Conservation (phyloP, 1,140 invertebrate genomes). For the Chironomus striatipennis region DNA sequence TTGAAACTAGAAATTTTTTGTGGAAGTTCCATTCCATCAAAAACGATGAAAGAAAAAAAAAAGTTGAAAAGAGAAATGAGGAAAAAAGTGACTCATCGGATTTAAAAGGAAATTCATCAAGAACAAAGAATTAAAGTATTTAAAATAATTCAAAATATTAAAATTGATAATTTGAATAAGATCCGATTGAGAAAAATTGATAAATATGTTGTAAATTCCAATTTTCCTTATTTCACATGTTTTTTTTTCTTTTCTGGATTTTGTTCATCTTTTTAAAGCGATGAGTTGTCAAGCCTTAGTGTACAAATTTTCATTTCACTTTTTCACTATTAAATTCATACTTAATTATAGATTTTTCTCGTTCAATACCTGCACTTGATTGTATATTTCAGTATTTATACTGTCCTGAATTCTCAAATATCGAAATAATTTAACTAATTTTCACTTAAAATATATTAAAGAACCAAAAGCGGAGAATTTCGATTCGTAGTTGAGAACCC, state of each 20-base stretch:
- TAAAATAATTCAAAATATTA: background rate
- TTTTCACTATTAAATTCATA: conserved; percentile 18
- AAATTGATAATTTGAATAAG: background rate
- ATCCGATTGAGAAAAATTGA: background rate
- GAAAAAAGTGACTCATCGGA: background rate
- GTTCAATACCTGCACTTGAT: background rate
- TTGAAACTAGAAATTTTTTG: background rate
- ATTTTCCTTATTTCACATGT: background rate
- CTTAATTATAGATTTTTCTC: background rate
- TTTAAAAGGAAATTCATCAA: background rate
- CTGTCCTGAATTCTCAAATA: background rate
- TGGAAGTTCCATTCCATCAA: background rate
- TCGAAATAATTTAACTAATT: conserved; percentile 9
- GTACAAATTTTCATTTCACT: conserved; percentile 1
- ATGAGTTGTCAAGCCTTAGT: conserved; percentile 6
- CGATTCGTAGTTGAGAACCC: background rate
- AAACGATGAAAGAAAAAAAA: too few species aligned
- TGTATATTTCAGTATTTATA: background rate
- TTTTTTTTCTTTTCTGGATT: background rate
- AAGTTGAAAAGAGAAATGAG: background rate
- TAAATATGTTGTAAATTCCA: background rate
- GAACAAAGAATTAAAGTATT: background rate
- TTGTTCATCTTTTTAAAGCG: conserved; percentile 5
- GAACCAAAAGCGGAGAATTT: conserved; percentile 10
- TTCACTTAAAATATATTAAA: background rate